Base-by-base conservation (phyloP, 2,888 invertebrate species). In the Amiota minor region DNA sequence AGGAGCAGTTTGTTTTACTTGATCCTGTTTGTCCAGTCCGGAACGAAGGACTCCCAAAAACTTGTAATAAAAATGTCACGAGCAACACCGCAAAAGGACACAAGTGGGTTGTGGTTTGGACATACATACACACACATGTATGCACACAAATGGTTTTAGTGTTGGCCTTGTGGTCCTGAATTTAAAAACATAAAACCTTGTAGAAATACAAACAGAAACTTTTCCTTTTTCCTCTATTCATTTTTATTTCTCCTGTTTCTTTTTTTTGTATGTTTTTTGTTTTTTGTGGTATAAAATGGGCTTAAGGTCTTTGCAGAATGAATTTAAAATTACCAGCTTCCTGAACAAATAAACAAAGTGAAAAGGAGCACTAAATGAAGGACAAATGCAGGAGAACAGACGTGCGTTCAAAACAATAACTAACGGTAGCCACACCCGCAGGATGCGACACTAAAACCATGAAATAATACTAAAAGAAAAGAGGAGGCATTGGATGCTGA, bases 21-120 rank as follows among this genome's bases (percentile, higher is more conserved):
- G 62, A 35, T 35, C 62, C 35, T 35, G n/a, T 45, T 62, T 62
- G 4, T 62, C 8, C 16, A 11, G 12, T 20, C 14, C 35, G 23
- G 12, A 59, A 59, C 59, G 59, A 59, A 59, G 18, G 62, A 62
- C 45, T 62, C 18, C 35, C 11, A 35, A 35, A 35, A 62, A 62
- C 62, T 62, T 62, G 62, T 35, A 62, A 62, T 62, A 62, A 35
- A 62, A 62, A 62, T 62, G 62, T 62, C 62, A 62, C 23, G 14
- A 62, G 62, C 45, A 62, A 62, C 2, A 62, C 62, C 62, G 45
- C 62, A 62, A 62, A 62, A 35, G 62, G 35, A 62, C 62, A 62
- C 62, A 62, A 23, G 45, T 62, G 62, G 6, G 35, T 12, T 10
- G 59, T 1, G 18, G 16, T 16, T 1, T 4, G 59, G 18, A 18